phyloP scores from a whole-genome alignment of 2,113 vertebrate species.

The Garra rufa region DNA sequence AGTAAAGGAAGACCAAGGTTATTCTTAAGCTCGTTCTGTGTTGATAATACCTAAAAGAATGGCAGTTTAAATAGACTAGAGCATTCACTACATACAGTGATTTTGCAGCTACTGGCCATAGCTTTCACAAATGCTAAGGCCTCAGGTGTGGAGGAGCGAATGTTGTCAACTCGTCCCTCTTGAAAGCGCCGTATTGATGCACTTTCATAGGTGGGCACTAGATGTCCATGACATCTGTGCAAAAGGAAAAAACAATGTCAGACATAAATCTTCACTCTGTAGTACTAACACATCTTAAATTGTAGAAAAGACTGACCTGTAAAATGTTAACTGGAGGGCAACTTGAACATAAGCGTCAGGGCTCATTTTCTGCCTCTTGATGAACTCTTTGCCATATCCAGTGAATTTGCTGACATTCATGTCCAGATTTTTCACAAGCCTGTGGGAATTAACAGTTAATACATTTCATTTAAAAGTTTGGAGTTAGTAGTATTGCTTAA shows the following conservation, averaged over 20 bases:
- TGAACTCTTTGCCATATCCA: constrained; percentile 91
- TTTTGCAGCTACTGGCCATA: constrained; percentile 76
- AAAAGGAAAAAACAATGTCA: constrained; percentile 25
- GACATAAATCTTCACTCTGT: not conserved
- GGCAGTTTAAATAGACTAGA: not conserved
- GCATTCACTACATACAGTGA: constrained; percentile 78
- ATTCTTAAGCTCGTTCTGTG: not conserved
- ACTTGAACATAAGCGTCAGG: constrained; percentile 95
- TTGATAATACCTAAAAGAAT: not conserved
- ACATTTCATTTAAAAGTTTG: too few species aligned
- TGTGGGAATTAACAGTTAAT: constrained; percentile 56
- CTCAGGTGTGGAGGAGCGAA: constrained; percentile 90
- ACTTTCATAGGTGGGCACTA: constrained; percentile 92
- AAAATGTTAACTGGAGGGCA: constrained; percentile 91
- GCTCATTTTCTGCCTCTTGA: constrained; percentile 93
- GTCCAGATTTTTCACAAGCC: constrained; percentile 87
- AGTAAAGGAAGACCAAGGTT: constrained; percentile 38
- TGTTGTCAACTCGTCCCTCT: constrained; percentile 93
- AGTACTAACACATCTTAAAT: not conserved
- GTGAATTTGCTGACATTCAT: constrained; percentile 86
- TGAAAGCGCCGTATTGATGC: constrained; percentile 92
- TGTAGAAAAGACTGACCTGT: constrained; percentile 77
- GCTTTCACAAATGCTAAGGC: constrained; percentile 87
- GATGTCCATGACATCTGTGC: constrained; percentile 81
- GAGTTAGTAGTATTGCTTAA: too few species aligned